Percentiles rank a stretch among this genome's conserved stretches.
These are phyloP conservation scores for Acromyrmex echinatior DNA, from an alignment of 1,140 invertebrate genomes.

Conservation along the genomic window DNA sequence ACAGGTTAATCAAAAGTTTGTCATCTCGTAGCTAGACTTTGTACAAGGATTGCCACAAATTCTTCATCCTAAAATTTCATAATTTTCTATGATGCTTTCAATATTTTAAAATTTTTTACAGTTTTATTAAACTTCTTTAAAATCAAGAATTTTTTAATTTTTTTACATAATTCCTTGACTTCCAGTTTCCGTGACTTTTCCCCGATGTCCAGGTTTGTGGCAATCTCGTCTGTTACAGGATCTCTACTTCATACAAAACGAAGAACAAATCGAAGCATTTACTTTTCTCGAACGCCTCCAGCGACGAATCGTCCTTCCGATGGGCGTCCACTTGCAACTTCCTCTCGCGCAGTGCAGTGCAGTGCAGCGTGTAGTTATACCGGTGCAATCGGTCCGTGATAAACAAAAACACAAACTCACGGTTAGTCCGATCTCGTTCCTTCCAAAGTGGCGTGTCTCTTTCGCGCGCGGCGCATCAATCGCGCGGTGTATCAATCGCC, in stretches of 20 bases:
- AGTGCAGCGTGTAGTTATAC: constrained; percentile 24
- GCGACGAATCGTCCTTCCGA: constrained; percentile 48
- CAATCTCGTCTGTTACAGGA: no score
- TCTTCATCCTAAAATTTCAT: no score
- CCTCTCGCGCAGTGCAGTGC: constrained; percentile 13
- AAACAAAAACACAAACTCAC: constrained; percentile 74
- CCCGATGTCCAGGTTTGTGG: no score
- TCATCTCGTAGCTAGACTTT: no score
- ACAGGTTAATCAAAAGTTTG: no score
- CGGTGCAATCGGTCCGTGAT: constrained; percentile 62
- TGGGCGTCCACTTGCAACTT: constrained; percentile 31
- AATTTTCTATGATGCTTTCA: no score
- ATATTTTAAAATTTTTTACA: no score
- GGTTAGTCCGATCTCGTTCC: constrained; percentile 53
- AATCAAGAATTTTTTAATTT: no score
- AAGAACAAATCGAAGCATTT: not conserved
- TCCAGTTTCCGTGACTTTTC: no score
- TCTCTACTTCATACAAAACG: not conserved
- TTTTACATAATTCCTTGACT: no score
- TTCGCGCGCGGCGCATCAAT: not conserved
- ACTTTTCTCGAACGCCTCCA: constrained; percentile 37
- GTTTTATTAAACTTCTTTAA: no score
- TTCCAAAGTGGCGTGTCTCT: constrained; percentile 28
- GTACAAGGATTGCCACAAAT: no score
- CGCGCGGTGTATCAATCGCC: constrained; percentile 61